Evolutionary conservation across 2,113 vertebrate species (phyloP), one percentile per base, ranked within the genome.

Genomic region (Chamaea fasciata): DNA sequence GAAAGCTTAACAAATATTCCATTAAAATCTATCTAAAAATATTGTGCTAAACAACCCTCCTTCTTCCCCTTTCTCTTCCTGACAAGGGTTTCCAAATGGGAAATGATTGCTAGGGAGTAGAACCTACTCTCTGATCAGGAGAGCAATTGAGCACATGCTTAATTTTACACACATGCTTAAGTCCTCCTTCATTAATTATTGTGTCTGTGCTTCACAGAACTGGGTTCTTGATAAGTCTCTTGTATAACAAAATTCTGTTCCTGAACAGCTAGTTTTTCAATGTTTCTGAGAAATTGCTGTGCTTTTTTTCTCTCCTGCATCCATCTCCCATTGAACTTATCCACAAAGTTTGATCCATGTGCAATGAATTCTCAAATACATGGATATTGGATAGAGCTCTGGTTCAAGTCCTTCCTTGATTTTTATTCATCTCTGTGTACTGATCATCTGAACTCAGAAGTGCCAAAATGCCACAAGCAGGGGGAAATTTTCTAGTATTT

Each of bases 1-100:
- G 91, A 95, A 91, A 91, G 68, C 79, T 74, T 67, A 81, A 63
- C 81, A 85, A 96, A 85, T 92, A 94, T 74, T 81, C 88, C 78
- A 82, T 97, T 88, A 87, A 96, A 92, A 92, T 80, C 85, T 87
- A 41, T 64, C 63, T 71, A 77, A 95, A 94, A 95, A 80, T 69
- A 83, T 27, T 7, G 2, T 49, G 63, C 44, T 73, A 76, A 94
- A 83, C 49, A 78, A 35, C 28, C 8, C 14, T 57, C 31, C 63
- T 83, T 84, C 70, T 71, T 86, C 62, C 50, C 19, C 30, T 74
- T 92, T 91, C 74, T 76, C 20, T 89, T 73, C 46, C 53, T 89
- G 75, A 41, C 89, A 79, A 41, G 59, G 53, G 16, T 77, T 88
- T 92, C 79, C 83, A 89, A 91, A 60, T 83, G 69, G 88, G 74